A percentile compares a stretch with the other conserved stretches of the same genome.
phyloP scores from a whole-genome alignment of 2,797 vertebrate species.

The Danionella dracula region DNA sequence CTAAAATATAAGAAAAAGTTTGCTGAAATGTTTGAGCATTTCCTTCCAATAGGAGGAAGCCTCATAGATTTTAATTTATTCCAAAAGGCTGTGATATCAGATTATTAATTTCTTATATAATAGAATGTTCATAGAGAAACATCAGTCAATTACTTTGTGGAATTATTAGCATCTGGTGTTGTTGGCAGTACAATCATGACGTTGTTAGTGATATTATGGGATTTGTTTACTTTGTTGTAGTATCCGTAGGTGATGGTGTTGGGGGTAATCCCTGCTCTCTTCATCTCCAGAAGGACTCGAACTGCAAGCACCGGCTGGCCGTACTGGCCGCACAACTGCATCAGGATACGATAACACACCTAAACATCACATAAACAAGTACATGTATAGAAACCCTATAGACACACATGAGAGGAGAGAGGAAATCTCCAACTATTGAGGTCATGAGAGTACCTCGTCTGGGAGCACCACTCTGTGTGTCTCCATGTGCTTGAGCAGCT shows the following conservation, averaged over 20 bases:
- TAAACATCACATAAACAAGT: conserved; percentile 42
- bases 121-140: no score
- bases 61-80: no score
- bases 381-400: neutral
- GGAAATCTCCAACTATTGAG: neutral
- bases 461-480: conserved; percentile 86
- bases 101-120: no score
- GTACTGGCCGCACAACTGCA: conserved; percentile 93
- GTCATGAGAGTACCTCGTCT: conserved; percentile 72
- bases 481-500: conserved; percentile 90
- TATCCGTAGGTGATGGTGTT: conserved; percentile 94
- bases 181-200: no score
- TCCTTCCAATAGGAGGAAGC: no score
- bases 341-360: conserved; percentile 92
- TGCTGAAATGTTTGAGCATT: no score
- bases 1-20: no score
- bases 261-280: conserved; percentile 86
- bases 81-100: no score
- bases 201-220: no score
- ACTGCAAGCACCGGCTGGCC: conserved; percentile 90
- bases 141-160: no score
- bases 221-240: conserved; percentile 85
- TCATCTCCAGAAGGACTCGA: conserved; percentile 90
- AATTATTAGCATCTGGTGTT: no score
- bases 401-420: neutral